phyloP scores from a whole-genome alignment of 2,888 invertebrate species.

The Acanthococcus lagerstroemiae region DNA sequence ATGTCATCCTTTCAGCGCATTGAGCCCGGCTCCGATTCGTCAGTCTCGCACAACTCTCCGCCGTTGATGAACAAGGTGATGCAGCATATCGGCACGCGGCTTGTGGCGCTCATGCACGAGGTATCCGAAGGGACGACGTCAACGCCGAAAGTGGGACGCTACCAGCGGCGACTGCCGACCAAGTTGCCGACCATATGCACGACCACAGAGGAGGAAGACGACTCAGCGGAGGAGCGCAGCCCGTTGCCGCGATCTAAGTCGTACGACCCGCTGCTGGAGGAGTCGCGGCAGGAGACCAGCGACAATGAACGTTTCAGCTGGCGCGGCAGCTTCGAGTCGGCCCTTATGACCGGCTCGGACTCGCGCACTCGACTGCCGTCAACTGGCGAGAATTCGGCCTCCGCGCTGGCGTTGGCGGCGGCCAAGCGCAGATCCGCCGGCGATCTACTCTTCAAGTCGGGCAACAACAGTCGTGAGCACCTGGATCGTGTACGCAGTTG shows the following conservation, averaged over 20 bases:
- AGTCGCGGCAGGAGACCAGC: slow-evolving; percentile 57
- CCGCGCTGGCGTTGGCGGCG: slow-evolving; percentile 46
- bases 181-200: slow-evolving; percentile 42
- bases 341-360: slow-evolving; percentile 67
- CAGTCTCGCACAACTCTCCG: slow-evolving; percentile 58
- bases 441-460: slow-evolving; percentile 67
- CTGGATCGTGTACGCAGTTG: slow-evolving; percentile 65
- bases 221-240: slow-evolving; percentile 53
- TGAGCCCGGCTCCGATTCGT: slow-evolving; percentile 44
- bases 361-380: slow-evolving; percentile 55
- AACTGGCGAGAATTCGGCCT: slow-evolving; percentile 52
- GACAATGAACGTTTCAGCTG: slow-evolving; percentile 83
- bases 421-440: slow-evolving; percentile 73
- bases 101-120: slow-evolving; percentile 85
- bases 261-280: slow-evolving; percentile 64
- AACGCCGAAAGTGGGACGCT: slow-evolving; percentile 20
- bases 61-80: slow-evolving; percentile 81
- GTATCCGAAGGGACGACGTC: slow-evolving; percentile 53
- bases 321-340: slow-evolving; percentile 88
- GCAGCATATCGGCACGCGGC: slow-evolving; percentile 78
- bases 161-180: slow-evolving; percentile 47
- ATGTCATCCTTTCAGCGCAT: slow-evolving; percentile 74
- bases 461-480: slow-evolving; percentile 66
- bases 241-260: slow-evolving; percentile 68
- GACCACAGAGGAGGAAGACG: slow-evolving; percentile 55